Evolutionary conservation across 2,797 vertebrate species (phyloP).

Genomic region (Aulostomus chinensis): DNA sequence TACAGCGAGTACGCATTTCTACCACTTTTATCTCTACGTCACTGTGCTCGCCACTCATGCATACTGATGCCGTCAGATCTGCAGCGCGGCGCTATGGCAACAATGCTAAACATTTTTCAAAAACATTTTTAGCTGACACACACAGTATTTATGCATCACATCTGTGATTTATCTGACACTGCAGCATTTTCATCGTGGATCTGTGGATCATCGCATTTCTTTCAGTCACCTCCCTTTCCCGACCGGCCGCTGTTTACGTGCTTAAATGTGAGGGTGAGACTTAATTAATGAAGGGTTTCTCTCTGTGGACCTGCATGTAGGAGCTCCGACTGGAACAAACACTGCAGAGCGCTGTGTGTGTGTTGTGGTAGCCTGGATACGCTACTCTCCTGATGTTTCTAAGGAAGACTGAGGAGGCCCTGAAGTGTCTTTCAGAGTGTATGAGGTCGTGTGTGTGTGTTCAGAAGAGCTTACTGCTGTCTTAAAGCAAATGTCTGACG

Average conservation of each 20-base stretch:
- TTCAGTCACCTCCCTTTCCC: slow-evolving; percentile 1
- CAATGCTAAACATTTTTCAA: slow-evolving; percentile 1
- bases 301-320: slow-evolving; percentile 51
- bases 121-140: slow-evolving; percentile 31
- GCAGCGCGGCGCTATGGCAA: slow-evolving; percentile 21
- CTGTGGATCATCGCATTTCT: slow-evolving; percentile 28
- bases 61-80: slow-evolving; percentile 21
- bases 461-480: slow-evolving; percentile 26
- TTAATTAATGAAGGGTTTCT: slow-evolving; percentile 50
- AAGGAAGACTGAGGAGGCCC: slow-evolving; percentile 51
- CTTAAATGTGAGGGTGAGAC: slow-evolving; percentile 42
- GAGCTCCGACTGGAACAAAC: slow-evolving; percentile 63
- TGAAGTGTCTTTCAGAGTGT: slow-evolving; percentile 25
- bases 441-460: slow-evolving; percentile 6
- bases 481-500: slow-evolving; percentile 29
- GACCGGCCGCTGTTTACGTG: slow-evolving; percentile 18
- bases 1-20: slow-evolving; percentile 11
- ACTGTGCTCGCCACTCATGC: slow-evolving; percentile 25
- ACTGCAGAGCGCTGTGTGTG: slow-evolving; percentile 56
- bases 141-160: slow-evolving; percentile 16
- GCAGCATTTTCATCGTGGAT: slow-evolving; percentile 3
- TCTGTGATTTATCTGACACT: slow-evolving; percentile 17
- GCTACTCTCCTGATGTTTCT: slow-evolving; percentile 65
- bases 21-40: slow-evolving; percentile 22
- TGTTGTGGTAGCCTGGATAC: slow-evolving; percentile 70